These are phyloP conservation scores for Linyphia triangularis DNA, from an alignment of 2,888 invertebrate species.

Conservation along the genomic window DNA sequence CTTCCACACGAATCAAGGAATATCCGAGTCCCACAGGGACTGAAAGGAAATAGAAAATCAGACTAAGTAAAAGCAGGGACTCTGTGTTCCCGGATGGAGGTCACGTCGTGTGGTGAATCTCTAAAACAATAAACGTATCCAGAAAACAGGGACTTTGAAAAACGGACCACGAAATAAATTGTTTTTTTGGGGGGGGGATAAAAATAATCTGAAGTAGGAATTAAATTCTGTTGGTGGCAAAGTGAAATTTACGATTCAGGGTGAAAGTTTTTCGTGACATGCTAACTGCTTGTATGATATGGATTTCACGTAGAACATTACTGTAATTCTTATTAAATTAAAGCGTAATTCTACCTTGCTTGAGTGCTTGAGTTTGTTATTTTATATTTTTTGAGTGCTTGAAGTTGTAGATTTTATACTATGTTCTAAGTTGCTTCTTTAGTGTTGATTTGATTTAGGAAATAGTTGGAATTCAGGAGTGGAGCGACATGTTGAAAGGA, in stretches of 20 bases:
- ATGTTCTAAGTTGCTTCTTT: no score
- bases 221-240: not conserved
- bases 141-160: conserved; percentile 14
- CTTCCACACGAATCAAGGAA: conserved; percentile 1
- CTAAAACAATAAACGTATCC: conserved; percentile 36
- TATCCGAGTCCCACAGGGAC: not conserved
- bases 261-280: no score
- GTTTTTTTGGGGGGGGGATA: not conserved
- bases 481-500: no score
- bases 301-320: no score
- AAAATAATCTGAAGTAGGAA: not conserved
- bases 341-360: no score
- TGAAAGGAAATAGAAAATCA: not conserved
- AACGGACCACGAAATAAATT: conserved; percentile 17
- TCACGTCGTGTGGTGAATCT: conserved; percentile 37
- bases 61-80: not conserved
- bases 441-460: no score
- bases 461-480: no score
- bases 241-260: not conserved
- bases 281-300: no score
- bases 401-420: no score
- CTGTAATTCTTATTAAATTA: no score
- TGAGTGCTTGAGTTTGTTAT: no score
- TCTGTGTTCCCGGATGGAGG: not conserved
- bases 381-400: no score